These are phyloP conservation scores for Sebastes iracundus DNA, from an alignment of 2,797 vertebrate species.

Conservation along the genomic window DNA sequence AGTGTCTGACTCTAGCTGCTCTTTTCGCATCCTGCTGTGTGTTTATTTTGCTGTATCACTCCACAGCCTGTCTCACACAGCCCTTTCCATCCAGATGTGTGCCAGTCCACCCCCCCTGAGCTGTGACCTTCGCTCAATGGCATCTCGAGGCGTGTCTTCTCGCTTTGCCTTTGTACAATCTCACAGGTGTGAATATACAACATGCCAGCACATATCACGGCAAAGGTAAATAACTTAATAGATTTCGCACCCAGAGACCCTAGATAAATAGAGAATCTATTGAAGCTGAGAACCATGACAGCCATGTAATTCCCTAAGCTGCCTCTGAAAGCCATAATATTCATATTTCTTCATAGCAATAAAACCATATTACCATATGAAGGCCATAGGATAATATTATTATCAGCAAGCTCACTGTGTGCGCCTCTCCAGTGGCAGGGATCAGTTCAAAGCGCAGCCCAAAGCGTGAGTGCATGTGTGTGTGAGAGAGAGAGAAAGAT, in stretches of 20 bases:
- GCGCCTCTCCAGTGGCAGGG: constrained; percentile 56
- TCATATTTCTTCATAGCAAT: constrained; percentile 65
- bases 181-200: constrained; percentile 14
- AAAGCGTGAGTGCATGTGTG: constrained; percentile 49
- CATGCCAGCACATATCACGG: constrained; percentile 14
- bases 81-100: constrained; percentile 2
- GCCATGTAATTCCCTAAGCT: constrained; percentile 74
- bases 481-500: background rate
- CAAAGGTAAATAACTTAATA: constrained; percentile 67
- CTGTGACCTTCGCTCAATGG: constrained; percentile 14
- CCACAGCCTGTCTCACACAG: background rate
- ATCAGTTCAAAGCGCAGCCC: constrained; percentile 72
- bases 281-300: constrained; percentile 69
- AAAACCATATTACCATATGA: constrained; percentile 73
- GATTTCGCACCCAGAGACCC: constrained; percentile 45
- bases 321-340: constrained; percentile 68
- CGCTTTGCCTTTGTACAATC: background rate
- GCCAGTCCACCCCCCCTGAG: background rate
- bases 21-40: background rate
- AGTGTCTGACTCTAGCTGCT: background rate
- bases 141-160: background rate
- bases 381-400: constrained; percentile 76
- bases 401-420: constrained; percentile 53
- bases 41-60: background rate
- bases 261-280: constrained; percentile 55